Evolutionary conservation across 2,797 vertebrate genomes (phyloP), one percentile per base, ranked within the genome.

Genomic region (Lagodon rhomboides): DNA sequence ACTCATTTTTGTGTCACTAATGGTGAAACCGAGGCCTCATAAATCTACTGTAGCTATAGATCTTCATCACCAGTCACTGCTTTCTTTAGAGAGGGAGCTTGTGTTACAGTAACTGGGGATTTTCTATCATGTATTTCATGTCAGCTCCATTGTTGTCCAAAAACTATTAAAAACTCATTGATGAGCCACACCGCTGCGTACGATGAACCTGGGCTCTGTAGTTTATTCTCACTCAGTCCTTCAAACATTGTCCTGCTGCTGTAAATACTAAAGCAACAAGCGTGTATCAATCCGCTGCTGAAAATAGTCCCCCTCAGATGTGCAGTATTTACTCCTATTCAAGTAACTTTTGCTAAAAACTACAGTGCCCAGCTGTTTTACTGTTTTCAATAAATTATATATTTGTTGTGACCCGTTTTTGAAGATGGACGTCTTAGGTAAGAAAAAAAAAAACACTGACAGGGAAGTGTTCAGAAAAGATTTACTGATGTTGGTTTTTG

Each of bases 1-100:
- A 82, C 59, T 66, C 61, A 77, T 49, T 60, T 75, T 59, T 70
- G 72, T 86, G 76, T 76, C 25, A 15, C 83, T 73, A 63, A 56
- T 60, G 53, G 67, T 68, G 18, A 85, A 76, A 78, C 13, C 15
- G 65, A 74, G 59, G 58, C 1, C 0, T 54, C 59, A 73, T 62
- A 80, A 72, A 76, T 77, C 67, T 41, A 44, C 60, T 25, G 4
- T 55, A 47, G 38, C 11, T 11, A 38, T 38, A 38, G 2, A 38
- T 38, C 38, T 38, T 38, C 22, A 43, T 60, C 4, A 0, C 10
- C 47, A 51, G 75, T 41, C 3, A 0, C 43, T 67, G 11, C 12
- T 74, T 75, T 55, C 12, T 51, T 67, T 58, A 61, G 23, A 23
- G 5, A 43, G 18, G 50, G 23, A 60, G 13, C 5, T 30, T 41